Base-by-base conservation (phyloP, 2,888 invertebrate genomes). In the Amphipoea lucens region DNA sequence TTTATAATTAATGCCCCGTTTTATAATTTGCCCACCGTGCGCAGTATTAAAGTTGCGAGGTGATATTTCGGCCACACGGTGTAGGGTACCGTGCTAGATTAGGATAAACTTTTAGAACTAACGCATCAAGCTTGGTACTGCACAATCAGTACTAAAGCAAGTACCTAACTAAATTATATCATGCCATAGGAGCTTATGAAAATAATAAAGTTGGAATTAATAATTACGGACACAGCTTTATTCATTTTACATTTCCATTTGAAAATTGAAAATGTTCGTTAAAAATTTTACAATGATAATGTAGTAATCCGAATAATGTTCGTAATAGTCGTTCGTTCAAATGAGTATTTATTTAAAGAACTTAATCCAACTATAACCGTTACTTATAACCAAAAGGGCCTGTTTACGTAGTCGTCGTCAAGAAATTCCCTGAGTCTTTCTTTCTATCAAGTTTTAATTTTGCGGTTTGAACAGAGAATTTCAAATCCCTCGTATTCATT, bases 1-100 rank as follows among this genome's bases (percentile, higher is more conserved):
- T 95, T 95, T 92, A 90, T 95, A 95, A 95, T 95, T 91, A 94
- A 95, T 93, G 92, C 87, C 90, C 90, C 90, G 92, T 94, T 95
- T 94, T 94, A 94, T 94, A 93, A 94, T 93, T 93, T 92, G 90
- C 90, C 91, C 90, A 87, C 90, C 88, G 92, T 92, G 92, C 87
- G 92, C 92, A 90, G 89, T 91, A 93, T 92, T 92, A 92, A 93
- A 93, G 92, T 93, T 91, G 92, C 87, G 90, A 89, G 88, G 91
- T 90, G 89, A 91, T 92, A 92, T 93, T 93, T 92, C 89, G 91
- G 89, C 90, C 91, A 92, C 88, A 74, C 87, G 86, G 83, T 89
- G 90, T 90, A 90, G 85, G 62, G 68, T 54, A 65, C 20, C 69
- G 57, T 74, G 74, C 72, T 87, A 84, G 83, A 89, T 89, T 89